Evolutionary conservation across 2,888 invertebrate genomes (phyloP).

Genomic region (Stomorhina lunata): DNA sequence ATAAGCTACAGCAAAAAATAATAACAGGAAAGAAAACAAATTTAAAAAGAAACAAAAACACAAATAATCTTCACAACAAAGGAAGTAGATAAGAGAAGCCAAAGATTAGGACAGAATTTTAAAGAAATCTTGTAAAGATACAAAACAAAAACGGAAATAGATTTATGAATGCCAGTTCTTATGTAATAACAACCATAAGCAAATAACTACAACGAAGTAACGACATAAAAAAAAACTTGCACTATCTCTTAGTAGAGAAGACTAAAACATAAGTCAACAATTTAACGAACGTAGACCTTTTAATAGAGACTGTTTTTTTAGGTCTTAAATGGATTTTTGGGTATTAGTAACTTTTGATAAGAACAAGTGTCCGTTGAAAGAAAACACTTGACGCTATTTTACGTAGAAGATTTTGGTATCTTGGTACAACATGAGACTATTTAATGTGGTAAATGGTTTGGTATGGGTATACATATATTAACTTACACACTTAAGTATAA

Average conservation of each 20-base stretch:
- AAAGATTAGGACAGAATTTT: background rate
- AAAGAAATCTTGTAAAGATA: background rate
- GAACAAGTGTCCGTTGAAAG: too few relatives aligned
- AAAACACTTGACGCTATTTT: too few relatives aligned
- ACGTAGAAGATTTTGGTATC: background rate
- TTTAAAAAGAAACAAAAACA: background rate
- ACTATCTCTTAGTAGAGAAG: background rate
- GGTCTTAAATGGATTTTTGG: background rate
- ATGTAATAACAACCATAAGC: background rate
- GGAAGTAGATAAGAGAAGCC: background rate
- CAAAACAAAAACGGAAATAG: conserved; percentile 26
- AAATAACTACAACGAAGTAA: background rate
- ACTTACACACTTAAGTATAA: background rate
- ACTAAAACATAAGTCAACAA: background rate
- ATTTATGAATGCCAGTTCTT: conserved; percentile 4
- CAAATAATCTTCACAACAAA: background rate
- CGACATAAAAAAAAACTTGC: background rate
- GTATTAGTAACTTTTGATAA: background rate
- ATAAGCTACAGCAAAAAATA: background rate
- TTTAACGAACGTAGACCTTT: background rate
- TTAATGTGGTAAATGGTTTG: background rate
- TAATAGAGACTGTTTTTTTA: background rate
- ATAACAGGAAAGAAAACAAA: background rate
- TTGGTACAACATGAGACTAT: background rate
- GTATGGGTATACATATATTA: too few relatives aligned